Evolutionary conservation across 2,113 vertebrate genomes (phyloP), one percentile per base, ranked within the genome.

Genomic region (Clarias magur): DNA sequence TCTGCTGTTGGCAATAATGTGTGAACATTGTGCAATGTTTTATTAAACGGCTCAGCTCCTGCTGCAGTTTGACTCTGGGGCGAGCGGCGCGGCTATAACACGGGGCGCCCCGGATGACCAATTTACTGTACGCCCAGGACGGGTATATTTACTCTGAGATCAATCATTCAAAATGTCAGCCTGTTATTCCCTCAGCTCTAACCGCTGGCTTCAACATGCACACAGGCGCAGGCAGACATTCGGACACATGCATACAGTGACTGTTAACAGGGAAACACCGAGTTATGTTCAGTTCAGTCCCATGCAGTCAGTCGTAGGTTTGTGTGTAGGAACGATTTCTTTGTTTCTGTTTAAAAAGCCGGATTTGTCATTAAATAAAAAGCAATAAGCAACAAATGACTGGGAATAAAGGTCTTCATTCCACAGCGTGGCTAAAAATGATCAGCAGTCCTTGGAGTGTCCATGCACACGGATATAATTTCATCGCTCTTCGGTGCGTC

Each of bases 361-460:
- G 25, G 65, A 65, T 89, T 89, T 79, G 73, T 87, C 42, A 84
- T 67, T 62, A 79, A 88, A 48, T 38, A 38, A 38, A 87, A 93
- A 94, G 93, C 86, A 92, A 91, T 94, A 91, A 95, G 95, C 93
- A 94, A 92, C 90, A 95, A 95, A 96, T 97, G 93, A 95, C 91
- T 97, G 79, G 93, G 94, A 94, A 93, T 91, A 65, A 84, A 94
- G 86, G 89, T 84, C 91, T 90, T 93, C 93, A 94, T 94, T 96
- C 92, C 90, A 89, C 83, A 30, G 82, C 86, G 80, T 60, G 93
- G 91, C 91, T 95, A 89, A 95, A 96, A 96, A 94, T 95, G 93
- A 93, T 89, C 92, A 91, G 93, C 93, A 94, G 94, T 95, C 86
- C 54, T 88, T 85, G 89, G 92, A 89, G 90, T 91, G 94, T 94